A percentile compares a stretch with the other conserved stretches of the same genome.
Evolutionary conservation across 2,797 vertebrate species (phyloP).

Genomic region (Halcyon chelicuti): DNA sequence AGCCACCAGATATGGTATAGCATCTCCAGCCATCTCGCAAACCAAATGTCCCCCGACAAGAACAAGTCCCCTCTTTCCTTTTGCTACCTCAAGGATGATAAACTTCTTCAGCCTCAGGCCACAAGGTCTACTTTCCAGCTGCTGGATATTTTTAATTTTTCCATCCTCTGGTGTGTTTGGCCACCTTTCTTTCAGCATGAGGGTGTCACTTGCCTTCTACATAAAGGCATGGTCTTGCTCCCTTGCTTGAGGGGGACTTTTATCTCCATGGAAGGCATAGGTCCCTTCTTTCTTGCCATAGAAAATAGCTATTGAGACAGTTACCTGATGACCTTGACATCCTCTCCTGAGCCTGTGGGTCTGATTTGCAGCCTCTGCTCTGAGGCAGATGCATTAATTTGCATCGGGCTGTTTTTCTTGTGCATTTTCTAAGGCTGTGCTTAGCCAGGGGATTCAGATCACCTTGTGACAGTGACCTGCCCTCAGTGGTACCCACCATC

Average conservation of each 20-base stretch:
- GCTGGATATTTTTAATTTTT: neutral
- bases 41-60: neutral
- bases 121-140: neutral
- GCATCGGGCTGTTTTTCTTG: neutral
- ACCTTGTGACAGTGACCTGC: rapidly evolving
- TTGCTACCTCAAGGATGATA: neutral
- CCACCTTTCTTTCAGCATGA: neutral
- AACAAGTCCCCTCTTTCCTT: neutral
- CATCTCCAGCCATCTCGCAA: neutral
- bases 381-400: neutral
- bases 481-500: rapidly evolving
- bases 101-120: neutral
- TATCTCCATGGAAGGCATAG: neutral
- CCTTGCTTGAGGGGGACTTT: rapidly evolving
- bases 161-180: rapidly evolving
- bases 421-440: neutral
- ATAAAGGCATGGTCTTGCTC: neutral
- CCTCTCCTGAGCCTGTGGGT: neutral
- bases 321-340: rapidly evolving
- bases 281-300: neutral
- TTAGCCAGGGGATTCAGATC: neutral
- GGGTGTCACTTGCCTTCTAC: neutral
- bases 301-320: neutral
- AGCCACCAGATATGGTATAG: neutral
- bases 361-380: neutral